Base-by-base conservation (phyloP, 2,113 vertebrate species). In the Phrynosoma blainvillii region DNA sequence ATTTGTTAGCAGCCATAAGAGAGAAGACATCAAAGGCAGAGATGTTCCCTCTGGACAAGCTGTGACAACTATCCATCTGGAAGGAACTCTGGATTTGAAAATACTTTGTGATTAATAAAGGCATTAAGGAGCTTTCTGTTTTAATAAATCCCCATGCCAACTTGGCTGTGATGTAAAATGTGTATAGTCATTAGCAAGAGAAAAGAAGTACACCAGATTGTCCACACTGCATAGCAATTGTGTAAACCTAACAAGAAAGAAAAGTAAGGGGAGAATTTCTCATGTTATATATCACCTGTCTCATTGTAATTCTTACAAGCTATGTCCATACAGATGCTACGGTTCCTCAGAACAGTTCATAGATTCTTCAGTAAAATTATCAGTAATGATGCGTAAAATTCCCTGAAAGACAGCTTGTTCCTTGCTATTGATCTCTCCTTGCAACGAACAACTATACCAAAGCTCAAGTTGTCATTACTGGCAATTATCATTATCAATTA, bases 21-120 rank as follows among this genome's bases (percentile, higher is more conserved):
- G 93, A 84, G 92, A 93, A 93, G 91, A 91, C 89, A 94, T 94
- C 90, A 91, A 92, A 87, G 75, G 92, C 93, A 89, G 88, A 91
- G 89, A 79, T 79, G 87, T 86, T 92, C 84, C 90, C 92, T 87
- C 89, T 62, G 92, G 92, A 86, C 85, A 76, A 88, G 71, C 83
- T 71, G 87, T n/a, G 0, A 89, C 71, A 92, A 89, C 92, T 91
- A 88, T 89, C 91, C 91, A 93, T 93, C 90, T 93, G 93, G 79
- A 78, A 75, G 82, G 89, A 93, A 66, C 88, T 86, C 92, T 90
- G 79, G 30, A 13, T 77, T 87, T 89, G 16, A 91, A 92, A 9
- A 59, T 82, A 86, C 18, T 80, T 88, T 79, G 12, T 93, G 92
- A 91, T 92, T 93, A 93, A 89, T 88, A 89, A 91, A 91, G 84